phyloP scores from a whole-genome alignment of 2,888 invertebrate genomes.

The Carcina quercana region DNA sequence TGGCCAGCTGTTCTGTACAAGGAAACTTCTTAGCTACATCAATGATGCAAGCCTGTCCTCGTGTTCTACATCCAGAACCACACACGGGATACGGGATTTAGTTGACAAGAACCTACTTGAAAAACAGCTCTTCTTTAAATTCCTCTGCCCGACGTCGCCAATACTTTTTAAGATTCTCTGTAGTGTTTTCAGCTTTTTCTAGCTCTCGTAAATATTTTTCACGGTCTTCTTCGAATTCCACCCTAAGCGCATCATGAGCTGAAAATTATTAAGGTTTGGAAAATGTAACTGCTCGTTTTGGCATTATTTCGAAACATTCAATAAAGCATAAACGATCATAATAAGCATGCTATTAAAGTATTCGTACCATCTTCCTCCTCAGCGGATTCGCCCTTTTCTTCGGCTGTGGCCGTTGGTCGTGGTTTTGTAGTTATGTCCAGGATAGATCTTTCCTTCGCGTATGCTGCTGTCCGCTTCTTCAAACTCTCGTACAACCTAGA shows the following conservation, averaged over 20 bases:
- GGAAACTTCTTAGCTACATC: too few relatives aligned
- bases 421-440: conserved; percentile 42
- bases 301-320: not conserved
- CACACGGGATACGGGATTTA: too few relatives aligned
- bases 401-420: conserved; percentile 18
- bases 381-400: conserved; percentile 28
- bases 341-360: too few relatives aligned
- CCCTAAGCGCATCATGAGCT: conserved; percentile 22
- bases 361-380: conserved; percentile 38
- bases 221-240: conserved; percentile 27
- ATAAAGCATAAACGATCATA: too few relatives aligned
- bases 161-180: conserved; percentile 38
- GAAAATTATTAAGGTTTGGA: too few relatives aligned
- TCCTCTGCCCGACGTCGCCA: conserved; percentile 56
- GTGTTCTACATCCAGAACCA: too few relatives aligned
- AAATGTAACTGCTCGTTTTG: too few relatives aligned
- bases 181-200: conserved; percentile 32
- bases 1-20: too few relatives aligned
- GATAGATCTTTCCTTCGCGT: conserved; percentile 34
- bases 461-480: conserved; percentile 29
- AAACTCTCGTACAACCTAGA: conserved; percentile 44
- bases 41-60: too few relatives aligned
- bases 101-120: conserved; percentile 36
- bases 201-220: conserved; percentile 25
- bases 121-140: conserved; percentile 50